Percentiles rank a stretch among this genome's conserved stretches.
phyloP scores from a whole-genome alignment of 1,140 invertebrate species.

The Periplaneta americana region DNA sequence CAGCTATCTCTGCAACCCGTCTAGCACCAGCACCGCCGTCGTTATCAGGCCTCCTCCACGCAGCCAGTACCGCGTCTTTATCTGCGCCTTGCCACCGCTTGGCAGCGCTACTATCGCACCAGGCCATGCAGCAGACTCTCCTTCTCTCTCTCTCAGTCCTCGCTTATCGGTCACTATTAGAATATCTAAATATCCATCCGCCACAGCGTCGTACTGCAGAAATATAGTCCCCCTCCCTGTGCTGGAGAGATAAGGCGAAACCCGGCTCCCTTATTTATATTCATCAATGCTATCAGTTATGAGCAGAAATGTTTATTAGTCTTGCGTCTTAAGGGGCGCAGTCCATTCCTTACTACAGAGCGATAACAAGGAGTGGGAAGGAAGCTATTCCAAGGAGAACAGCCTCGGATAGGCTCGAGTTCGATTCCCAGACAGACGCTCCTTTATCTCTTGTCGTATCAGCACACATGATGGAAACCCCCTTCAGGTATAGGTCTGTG shows the following conservation, averaged over 20 bases:
- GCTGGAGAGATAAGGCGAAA: constrained; percentile 31
- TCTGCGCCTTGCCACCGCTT: constrained; percentile 15
- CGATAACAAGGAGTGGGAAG: neutral
- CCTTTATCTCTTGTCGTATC: no score
- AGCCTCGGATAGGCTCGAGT: neutral
- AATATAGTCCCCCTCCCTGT: constrained; percentile 27
- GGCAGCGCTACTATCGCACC: constrained; percentile 11
- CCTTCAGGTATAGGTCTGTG: no score
- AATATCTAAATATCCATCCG: constrained; percentile 40
- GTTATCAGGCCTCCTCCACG: constrained; percentile 13
- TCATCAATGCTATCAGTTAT: constrained; percentile 40
- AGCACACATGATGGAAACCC: no score
- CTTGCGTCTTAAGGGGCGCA: constrained; percentile 14
- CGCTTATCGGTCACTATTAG: constrained; percentile 34
- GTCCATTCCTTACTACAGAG: constrained; percentile 4
- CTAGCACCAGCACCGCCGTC: constrained; percentile 4
- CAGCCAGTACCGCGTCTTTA: constrained; percentile 14
- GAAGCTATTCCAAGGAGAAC: neutral
- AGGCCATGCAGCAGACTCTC: neutral
- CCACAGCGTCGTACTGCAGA: constrained; percentile 8
- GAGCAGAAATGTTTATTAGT: constrained; percentile 37
- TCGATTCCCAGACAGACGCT: neutral
- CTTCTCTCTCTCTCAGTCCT: neutral
- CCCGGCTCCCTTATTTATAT: constrained; percentile 35
- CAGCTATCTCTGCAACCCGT: constrained; percentile 15